Percentiles rank a stretch among this genome's conserved stretches.
phyloP scores from a whole-genome alignment of 1,140 invertebrate species.

The Lepidurus apus region DNA sequence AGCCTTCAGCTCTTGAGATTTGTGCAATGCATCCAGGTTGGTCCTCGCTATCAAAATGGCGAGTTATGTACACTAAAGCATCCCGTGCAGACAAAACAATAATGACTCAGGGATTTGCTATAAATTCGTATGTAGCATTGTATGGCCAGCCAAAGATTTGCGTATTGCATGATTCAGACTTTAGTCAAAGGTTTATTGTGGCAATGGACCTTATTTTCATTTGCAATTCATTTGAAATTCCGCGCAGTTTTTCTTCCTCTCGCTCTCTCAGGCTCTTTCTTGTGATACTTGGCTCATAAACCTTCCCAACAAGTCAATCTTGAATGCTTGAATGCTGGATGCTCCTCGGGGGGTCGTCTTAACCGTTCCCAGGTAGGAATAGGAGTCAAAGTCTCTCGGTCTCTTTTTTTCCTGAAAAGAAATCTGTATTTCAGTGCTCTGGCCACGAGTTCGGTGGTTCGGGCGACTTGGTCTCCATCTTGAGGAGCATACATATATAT shows the following conservation, averaged over 20 bases:
- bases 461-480: neutral
- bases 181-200: no score
- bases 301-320: conserved; percentile 19
- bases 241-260: neutral
- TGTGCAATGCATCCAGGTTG: neutral
- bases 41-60: neutral
- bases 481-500: neutral
- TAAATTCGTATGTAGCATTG: neutral
- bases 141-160: neutral
- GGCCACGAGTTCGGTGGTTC: no score
- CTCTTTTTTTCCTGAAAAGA: neutral
- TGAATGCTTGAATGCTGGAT: conserved; percentile 15
- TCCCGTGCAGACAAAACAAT: neutral
- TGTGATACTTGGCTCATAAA: neutral
- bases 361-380: conserved; percentile 13
- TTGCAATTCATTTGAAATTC: neutral
- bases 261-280: neutral
- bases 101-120: neutral
- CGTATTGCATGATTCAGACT: neutral
- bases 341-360: conserved; percentile 17
- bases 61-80: no score
- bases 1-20: neutral
- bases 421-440: neutral
- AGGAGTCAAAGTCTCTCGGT: neutral
- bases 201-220: neutral